Evolutionary conservation across 2,113 vertebrate species (phyloP), one percentile per base, ranked within the genome.

Genomic region (Laterallus jamaicensis): DNA sequence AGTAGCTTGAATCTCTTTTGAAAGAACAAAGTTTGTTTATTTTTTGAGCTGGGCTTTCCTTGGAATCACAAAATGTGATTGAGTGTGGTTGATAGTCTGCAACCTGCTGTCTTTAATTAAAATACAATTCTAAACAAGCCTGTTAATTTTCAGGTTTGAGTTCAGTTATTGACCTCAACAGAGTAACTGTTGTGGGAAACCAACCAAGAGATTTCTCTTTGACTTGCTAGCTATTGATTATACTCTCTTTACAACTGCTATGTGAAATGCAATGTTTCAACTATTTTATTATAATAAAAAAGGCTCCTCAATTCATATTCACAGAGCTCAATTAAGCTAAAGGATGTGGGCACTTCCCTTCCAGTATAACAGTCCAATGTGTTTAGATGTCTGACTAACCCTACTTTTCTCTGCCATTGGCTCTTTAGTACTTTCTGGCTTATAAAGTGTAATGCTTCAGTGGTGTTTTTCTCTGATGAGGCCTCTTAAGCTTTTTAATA

Each of bases 171-270:
- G 67, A 82, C 49, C n/a, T 94, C 94, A 74, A 11, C 19, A 58
- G 75, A 60, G 24, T 5, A 95, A 66, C 28, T 42, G 60, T 13
- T 74, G 31, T 52, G 55, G 37, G 76, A 91, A 91, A 60, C 58
- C 58, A 82, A n/a, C 25, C 67, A 92, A 58, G 50, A 95, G 89
- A 84, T 68, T 10, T 76, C 62, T 88, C 24, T 82, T 85, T 26
- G 77, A 75, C 90, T 93, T 89, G 28, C 37, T 88, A 15, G 18
- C 49, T 94, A 42, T 78, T 31, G 32, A 16, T 56, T 76, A 55
- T 17, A 2, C 7, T 79, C 54, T 86, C 54, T 92, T n/a, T 4
- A 22, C 11, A 28, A 83, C 87, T 92, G 24, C 19, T 8, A 3
- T 32, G 9, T 44, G 80, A 94, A 93, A 81, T 17, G 19, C 13